Evolutionary conservation across 1,140 invertebrate species (phyloP), one percentile per base, ranked within the genome.

Genomic region (Drosophila aff.): DNA sequence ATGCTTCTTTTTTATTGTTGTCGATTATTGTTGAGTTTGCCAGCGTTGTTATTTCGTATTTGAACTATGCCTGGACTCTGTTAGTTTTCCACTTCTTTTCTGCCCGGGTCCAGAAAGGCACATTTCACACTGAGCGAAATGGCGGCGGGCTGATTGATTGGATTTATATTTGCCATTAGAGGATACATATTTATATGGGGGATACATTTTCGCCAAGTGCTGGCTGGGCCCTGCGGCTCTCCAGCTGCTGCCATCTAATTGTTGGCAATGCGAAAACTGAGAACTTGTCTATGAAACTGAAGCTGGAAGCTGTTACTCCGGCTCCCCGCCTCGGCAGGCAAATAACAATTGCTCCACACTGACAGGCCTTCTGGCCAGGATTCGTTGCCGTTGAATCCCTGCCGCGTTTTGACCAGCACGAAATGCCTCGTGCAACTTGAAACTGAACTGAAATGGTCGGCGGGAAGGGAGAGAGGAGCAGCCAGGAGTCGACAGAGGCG

Each of bases 271-370:
- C 83, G 85, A 91, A 90, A 89, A 73, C 84, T 73, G 84, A 90
- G 84, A 76, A 83, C 66, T 82, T 82, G 76, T 71, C 76, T 64
- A 58, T 78, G 73, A 64, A 77, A 76, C 76, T 63, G 36, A 53
- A 72, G 67, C 81, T 63, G 68, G 53, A 41, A 41, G 74, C 61
- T 72, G 53, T 49, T 73, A 59, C 68, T 40, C 31, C 33, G 13
- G 15, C 63, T 26, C 33, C 28, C 41, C 40, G 41, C 18, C 55
- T 66, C 57, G 58, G 50, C 68, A 80, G 74, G 81, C 85, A 90
- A 85, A 85, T 89, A 89, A 90, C 85, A 89, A 89, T 89, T 89
- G 85, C 82, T 89, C 80, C 81, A 85, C 81, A 85, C 85, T 90
- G 87, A 65, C 85, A 84, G 85, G 59, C 67, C 76, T 79, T 53